phyloP scores from a whole-genome alignment of 2,113 vertebrate genomes.

The Ammospiza caudacuta region DNA sequence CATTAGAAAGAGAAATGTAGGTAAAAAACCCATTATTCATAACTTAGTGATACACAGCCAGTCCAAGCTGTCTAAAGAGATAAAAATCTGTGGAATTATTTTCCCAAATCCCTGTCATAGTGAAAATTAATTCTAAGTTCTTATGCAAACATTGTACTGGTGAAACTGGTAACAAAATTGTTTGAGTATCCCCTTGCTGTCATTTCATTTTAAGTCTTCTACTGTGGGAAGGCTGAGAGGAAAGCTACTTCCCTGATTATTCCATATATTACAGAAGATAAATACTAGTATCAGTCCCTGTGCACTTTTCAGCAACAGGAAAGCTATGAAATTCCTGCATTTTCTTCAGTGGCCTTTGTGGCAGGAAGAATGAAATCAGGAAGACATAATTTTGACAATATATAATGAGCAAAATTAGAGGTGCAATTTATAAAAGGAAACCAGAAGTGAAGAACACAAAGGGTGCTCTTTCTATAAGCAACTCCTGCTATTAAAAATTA shows the following conservation, averaged over 20 bases:
- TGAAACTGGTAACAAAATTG: not conserved
- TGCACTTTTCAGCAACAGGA: not conserved
- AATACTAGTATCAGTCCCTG: not conserved
- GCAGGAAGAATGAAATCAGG: not conserved
- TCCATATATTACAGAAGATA: not conserved
- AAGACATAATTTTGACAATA: not conserved
- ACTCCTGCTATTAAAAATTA: not conserved
- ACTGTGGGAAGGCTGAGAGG: not conserved
- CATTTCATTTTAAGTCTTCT: constrained; percentile 9
- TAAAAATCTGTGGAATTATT: not conserved
- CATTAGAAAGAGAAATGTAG: not conserved
- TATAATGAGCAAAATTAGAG: not conserved
- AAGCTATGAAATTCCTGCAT: not conserved
- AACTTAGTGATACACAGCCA: not conserved
- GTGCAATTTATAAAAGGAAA: not conserved
- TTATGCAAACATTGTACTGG: not conserved
- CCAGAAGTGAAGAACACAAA: not conserved
- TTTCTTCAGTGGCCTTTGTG: not conserved
- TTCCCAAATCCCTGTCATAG: not conserved
- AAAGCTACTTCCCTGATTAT: not conserved
- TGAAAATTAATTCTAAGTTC: constrained; percentile 9
- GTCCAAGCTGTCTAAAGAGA: not conserved
- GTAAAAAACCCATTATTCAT: not conserved
- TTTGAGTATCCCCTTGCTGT: not conserved
- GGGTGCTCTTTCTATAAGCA: not conserved